Conservation (phyloP, 2,113 vertebrate genomes). For the Corythornis vintsioides region DNA sequence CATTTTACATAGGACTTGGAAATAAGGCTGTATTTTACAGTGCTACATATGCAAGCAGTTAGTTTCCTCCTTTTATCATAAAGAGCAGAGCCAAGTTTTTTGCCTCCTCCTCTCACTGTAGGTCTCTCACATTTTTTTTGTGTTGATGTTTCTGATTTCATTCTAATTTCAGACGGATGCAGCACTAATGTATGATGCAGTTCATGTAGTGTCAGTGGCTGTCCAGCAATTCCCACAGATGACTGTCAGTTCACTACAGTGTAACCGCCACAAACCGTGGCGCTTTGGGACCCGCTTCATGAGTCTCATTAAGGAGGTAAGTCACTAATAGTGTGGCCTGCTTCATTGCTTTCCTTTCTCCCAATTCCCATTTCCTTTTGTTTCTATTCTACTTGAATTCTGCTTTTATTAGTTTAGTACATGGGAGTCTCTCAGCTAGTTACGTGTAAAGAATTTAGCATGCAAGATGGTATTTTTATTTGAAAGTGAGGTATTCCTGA, state of each 20-base stretch:
- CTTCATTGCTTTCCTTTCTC: not conserved
- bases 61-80: not conserved
- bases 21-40: not conserved
- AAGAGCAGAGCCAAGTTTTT: not conserved
- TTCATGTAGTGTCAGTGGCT: conserved; percentile 95
- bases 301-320: conserved; percentile 97
- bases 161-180: conserved; percentile 89
- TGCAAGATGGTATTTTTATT: not conserved
- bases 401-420: not conserved
- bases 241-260: conserved; percentile 97
- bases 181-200: conserved; percentile 96
- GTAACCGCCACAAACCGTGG: conserved; percentile 98
- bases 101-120: not conserved
- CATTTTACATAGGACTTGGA: not conserved
- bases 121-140: not conserved
- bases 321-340: not conserved
- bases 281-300: conserved; percentile 97
- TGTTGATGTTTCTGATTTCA: not conserved
- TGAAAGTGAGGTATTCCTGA: not conserved
- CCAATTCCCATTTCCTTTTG: not conserved
- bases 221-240: conserved; percentile 98
- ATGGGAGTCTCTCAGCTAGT: not conserved
- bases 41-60: not conserved
- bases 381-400: not conserved
- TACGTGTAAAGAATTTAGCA: not conserved